Percentiles rank a stretch among this genome's conserved stretches.
These are phyloP conservation scores for Trichopria drosophilae DNA, from an alignment of 2,888 invertebrate species.

Conservation along the genomic window DNA sequence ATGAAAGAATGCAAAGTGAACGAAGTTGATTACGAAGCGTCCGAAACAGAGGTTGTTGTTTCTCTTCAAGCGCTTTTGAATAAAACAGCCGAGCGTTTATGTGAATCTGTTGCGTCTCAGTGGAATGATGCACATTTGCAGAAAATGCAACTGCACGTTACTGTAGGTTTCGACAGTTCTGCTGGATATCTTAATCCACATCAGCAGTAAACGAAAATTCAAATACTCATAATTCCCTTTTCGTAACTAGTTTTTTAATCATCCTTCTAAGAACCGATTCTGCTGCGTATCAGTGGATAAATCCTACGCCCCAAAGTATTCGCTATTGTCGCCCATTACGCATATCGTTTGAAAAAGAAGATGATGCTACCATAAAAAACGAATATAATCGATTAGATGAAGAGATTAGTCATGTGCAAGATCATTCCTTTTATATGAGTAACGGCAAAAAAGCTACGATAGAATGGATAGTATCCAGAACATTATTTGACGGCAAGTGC, in stretches of 20 bases:
- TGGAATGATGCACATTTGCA: slow-evolving; percentile 7
- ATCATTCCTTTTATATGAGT: too few species aligned
- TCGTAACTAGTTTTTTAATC: too few species aligned
- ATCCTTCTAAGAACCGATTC: too few species aligned
- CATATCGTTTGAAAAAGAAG: too few species aligned
- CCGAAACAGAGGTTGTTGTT: slow-evolving; percentile 6
- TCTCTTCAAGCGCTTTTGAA: slow-evolving; percentile 12
- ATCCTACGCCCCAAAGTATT: too few species aligned
- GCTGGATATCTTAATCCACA: slow-evolving; percentile 9
- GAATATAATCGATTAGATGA: too few species aligned
- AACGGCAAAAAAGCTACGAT: too few species aligned
- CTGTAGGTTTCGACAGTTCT: slow-evolving; percentile 11
- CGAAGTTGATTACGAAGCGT: not conserved
- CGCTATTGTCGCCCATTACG: too few species aligned
- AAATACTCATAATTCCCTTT: slow-evolving; percentile 6
- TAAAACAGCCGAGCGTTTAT: slow-evolving; percentile 11
- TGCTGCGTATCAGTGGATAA: not conserved
- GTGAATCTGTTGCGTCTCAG: slow-evolving; percentile 5
- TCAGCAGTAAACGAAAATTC: slow-evolving; percentile 8
- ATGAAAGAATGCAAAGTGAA: too few species aligned
- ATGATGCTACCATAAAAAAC: too few species aligned
- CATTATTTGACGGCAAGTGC: too few species aligned
- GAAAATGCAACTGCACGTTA: slow-evolving; percentile 3
- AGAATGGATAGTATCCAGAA: too few species aligned
- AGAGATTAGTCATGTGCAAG: not conserved